phyloP scores from a whole-genome alignment of 2,888 invertebrate genomes.

The Calliphora vomitoria region DNA sequence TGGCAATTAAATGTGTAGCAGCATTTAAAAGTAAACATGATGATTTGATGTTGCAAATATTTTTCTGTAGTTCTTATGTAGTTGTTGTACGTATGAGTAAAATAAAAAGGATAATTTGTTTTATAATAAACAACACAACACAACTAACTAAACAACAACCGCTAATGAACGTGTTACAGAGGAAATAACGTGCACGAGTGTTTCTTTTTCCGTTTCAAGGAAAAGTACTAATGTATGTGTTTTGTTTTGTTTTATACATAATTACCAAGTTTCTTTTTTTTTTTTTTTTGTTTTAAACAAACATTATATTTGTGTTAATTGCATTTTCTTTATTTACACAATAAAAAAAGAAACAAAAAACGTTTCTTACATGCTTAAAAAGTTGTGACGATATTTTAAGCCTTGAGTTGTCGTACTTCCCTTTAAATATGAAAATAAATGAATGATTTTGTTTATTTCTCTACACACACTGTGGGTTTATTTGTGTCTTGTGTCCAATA shows the following conservation, averaged over 20 bases:
- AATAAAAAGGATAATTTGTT: constrained; percentile 72
- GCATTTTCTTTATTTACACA: constrained; percentile 56
- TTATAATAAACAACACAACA: constrained; percentile 54
- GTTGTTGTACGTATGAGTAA: constrained; percentile 10
- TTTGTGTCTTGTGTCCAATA: constrained; percentile 57
- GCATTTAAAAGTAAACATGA: constrained; percentile 65
- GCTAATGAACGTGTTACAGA: constrained; percentile 68
- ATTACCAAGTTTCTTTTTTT: constrained; percentile 57
- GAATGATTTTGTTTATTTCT: constrained; percentile 10
- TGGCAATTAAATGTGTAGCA: constrained; percentile 70
- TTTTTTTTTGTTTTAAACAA: constrained; percentile 2
- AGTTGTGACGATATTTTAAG: constrained; percentile 63
- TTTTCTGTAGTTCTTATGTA: constrained; percentile 33
- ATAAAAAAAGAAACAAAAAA: too few species aligned
- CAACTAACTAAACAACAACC: constrained; percentile 68
- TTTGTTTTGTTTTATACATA: constrained; percentile 8
- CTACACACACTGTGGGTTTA: constrained; percentile 39
- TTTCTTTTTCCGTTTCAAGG: constrained; percentile 56
- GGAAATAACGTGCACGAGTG: constrained; percentile 73
- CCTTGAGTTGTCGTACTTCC: constrained; percentile 60
- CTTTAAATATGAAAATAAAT: constrained; percentile 23
- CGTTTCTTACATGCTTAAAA: not conserved
- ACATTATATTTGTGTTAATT: constrained; percentile 65
- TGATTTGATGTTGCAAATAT: constrained; percentile 11
- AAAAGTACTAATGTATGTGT: not conserved